phyloP scores from a whole-genome alignment of 2,888 invertebrate species.

The Trissoscelio sp. region DNA sequence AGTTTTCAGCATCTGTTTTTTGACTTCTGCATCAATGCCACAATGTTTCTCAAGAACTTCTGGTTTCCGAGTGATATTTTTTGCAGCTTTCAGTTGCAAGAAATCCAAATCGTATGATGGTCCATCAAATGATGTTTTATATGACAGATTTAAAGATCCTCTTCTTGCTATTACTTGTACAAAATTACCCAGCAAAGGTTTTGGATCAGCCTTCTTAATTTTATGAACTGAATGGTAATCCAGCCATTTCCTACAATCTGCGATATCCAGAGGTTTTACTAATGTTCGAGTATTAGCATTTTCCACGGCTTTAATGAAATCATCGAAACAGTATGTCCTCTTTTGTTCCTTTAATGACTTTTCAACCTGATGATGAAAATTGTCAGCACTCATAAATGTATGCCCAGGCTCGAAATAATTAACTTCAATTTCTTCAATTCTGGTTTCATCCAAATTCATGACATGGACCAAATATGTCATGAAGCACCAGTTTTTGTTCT shows the following conservation, averaged over 20 bases:
- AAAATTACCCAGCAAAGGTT: conserved; percentile 4
- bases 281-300: conserved; percentile 27
- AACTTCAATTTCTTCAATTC: conserved; percentile 12
- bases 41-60: conserved; percentile 9
- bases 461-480: conserved; percentile 27
- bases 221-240: conserved; percentile 32
- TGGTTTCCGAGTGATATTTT: conserved; percentile 7
- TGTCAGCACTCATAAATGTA: conserved; percentile 50
- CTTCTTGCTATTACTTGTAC: conserved; percentile 17
- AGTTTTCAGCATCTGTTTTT: conserved; percentile 17
- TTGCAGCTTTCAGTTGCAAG: conserved; percentile 21
- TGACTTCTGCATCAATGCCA: not conserved
- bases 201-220: conserved; percentile 15
- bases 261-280: conserved; percentile 26
- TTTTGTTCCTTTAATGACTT: conserved; percentile 42
- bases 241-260: conserved; percentile 23
- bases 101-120: conserved; percentile 12
- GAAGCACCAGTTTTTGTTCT: conserved; percentile 44
- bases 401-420: conserved; percentile 50
- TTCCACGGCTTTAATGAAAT: conserved; percentile 33
- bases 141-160: conserved; percentile 12
- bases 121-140: conserved; percentile 25
- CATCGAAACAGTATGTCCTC: conserved; percentile 22
- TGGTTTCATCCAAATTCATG: conserved; percentile 2
- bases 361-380: conserved; percentile 57